phyloP scores from a whole-genome alignment of 2,113 vertebrate species.

The Entomyzon cyanotis region DNA sequence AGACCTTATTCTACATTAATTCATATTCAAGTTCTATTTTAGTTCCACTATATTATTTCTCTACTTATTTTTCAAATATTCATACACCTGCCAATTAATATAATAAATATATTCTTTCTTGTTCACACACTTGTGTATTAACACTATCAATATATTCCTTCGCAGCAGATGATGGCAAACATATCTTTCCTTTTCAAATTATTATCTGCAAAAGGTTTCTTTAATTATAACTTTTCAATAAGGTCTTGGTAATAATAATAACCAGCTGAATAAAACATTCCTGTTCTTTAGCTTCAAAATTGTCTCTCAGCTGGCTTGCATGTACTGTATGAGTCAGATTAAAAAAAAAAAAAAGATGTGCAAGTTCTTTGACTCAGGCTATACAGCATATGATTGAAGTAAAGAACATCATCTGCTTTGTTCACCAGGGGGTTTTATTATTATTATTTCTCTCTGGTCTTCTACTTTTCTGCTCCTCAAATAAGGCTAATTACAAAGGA shows the following conservation, averaged over 20 bases:
- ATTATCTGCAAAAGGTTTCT: not conserved
- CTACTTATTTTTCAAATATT: not conserved
- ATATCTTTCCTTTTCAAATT: not conserved
- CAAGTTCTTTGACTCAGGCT: constrained; percentile 75
- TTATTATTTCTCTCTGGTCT: constrained; percentile 78
- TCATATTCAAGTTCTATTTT: not conserved
- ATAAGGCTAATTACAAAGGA: constrained; percentile 84
- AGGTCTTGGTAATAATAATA: constrained; percentile 40
- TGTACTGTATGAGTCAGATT: constrained; percentile 62
- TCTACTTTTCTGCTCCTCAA: constrained; percentile 82
- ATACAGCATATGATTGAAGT: constrained; percentile 75
- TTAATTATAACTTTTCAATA: constrained; percentile 62
- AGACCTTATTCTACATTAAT: not conserved
- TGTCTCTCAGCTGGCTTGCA: constrained; percentile 56
- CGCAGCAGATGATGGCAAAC: constrained; percentile 9
- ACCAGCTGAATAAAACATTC: constrained; percentile 39
- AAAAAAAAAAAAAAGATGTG: constrained; percentile 45
- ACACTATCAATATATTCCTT: not conserved
- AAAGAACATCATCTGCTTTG: constrained; percentile 80
- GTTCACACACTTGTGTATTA: not conserved
- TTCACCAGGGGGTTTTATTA: constrained; percentile 70
- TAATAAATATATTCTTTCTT: not conserved
- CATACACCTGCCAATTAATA: not conserved
- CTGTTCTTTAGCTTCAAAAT: constrained; percentile 45
- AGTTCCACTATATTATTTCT: not conserved